Conservation (phyloP, 2,888 invertebrate genomes). For the Polietes domitor region DNA sequence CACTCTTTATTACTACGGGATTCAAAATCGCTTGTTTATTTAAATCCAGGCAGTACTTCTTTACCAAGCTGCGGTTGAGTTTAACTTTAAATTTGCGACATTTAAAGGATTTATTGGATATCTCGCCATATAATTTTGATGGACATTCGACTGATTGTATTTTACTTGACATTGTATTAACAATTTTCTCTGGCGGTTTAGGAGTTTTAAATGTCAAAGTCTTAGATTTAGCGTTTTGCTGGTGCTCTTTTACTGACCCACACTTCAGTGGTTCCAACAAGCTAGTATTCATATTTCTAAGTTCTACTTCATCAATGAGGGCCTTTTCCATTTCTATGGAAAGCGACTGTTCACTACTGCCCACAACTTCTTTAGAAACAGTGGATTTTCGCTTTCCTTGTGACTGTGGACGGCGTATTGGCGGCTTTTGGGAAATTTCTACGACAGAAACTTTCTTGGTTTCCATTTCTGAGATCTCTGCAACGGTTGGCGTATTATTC, state of each 20-base stretch:
- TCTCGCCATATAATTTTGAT: conserved; percentile 22
- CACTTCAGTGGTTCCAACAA: conserved; percentile 12
- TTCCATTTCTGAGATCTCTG: not conserved
- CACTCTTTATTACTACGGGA: not conserved
- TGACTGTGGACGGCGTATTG: not conserved
- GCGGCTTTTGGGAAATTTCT: conserved; percentile 26
- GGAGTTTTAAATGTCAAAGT: conserved; percentile 41
- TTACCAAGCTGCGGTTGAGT: conserved; percentile 47
- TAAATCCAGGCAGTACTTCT: conserved; percentile 20
- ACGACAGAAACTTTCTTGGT: not conserved
- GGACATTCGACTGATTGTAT: conserved; percentile 10
- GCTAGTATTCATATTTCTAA: conserved; percentile 12
- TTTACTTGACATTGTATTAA: not conserved
- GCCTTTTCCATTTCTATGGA: conserved; percentile 16
- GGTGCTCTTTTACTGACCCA: not conserved
- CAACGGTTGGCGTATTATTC: not conserved
- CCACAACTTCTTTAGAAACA: not conserved
- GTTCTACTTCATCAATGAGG: conserved; percentile 23
- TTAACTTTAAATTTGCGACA: conserved; percentile 49
- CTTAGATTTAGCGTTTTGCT: not conserved
- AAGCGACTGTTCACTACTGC: not conserved
- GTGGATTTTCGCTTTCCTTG: not conserved
- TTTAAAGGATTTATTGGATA: not conserved
- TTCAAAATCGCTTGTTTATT: not conserved
- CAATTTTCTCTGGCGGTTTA: not conserved